Base-by-base conservation (phyloP, 2,113 vertebrate species). In the Thunnus thynnus region DNA sequence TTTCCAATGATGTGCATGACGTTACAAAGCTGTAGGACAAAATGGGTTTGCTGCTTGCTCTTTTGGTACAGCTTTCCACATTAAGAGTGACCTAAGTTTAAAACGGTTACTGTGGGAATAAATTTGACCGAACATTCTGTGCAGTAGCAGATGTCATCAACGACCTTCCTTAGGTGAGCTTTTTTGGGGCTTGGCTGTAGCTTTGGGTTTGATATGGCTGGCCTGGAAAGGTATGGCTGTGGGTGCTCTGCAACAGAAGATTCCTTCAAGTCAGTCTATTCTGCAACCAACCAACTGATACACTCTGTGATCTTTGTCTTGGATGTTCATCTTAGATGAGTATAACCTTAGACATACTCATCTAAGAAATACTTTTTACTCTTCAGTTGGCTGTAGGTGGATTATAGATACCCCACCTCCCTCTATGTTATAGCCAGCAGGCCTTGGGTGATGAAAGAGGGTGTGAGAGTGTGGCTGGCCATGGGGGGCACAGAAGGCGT, bases 231-330 rank as follows among this genome's bases (percentile, higher is more conserved):
- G 5, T 61, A 25, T 4, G 51, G 41, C 60, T 76, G 62, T 69
- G 36, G 61, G 22, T 50, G 51, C 5, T 27, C 46, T 46, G 68
- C 82, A 84, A 83, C 76, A 86, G 87, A 76, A 83, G 71, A 79
- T 63, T 82, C 68, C 56, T 81, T 67, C 76, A 6, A 70, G 30
- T 69, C 57, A 50, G 61, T 20, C 22, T 46, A 52, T 46, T 72
- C 48, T 63, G 13, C n/a, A 78, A 55, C 47, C 67, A 48, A 58
- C 13, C 65, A 56, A 10, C 11, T 44, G 41, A 11, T 70, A 22
- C 13, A 75, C 13, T 62, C 36, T 36, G 30, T 32, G 32, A 52
- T 65, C 32, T 66, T 36, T 14, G 1, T 36, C 16, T 60, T 25
- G 2, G 5, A 1, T 13, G 10, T 36, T 36, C 18, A 27, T 50